A percentile compares a stretch with the other conserved stretches of the same genome.
phyloP scores from a whole-genome alignment of 2,113 vertebrate species.

The Himantopus leucocephalus region DNA sequence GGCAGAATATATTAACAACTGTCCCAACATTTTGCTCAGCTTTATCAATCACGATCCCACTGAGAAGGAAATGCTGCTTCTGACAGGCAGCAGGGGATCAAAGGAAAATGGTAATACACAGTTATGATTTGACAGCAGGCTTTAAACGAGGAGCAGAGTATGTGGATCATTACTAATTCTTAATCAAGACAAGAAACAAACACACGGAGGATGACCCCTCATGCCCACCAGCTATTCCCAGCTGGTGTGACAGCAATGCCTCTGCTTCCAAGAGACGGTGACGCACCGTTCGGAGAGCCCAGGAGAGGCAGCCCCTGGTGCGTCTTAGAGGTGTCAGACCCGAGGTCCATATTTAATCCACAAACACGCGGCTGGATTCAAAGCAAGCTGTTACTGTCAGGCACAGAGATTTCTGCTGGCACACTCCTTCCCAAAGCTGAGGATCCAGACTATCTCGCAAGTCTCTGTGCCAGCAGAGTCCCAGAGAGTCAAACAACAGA shows the following conservation, averaged over 20 bases:
- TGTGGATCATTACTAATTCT: background rate
- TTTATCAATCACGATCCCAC: fast-evolving
- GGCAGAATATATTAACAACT: background rate
- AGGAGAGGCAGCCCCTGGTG: background rate
- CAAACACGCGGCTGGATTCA: background rate
- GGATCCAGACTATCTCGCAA: background rate
- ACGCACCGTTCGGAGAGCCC: background rate
- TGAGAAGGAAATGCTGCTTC: background rate
- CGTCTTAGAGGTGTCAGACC: background rate
- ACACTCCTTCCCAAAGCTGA: background rate
- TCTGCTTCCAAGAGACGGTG: background rate
- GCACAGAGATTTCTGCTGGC: background rate
- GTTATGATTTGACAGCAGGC: background rate
- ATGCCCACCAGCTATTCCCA: background rate
- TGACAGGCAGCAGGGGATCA: background rate
- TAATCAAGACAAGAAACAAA: background rate
- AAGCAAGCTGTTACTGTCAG: slow-evolving; percentile 2
- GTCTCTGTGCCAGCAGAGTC: background rate
- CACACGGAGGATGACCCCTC: background rate
- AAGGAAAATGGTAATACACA: fast-evolving
- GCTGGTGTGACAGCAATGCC: background rate
- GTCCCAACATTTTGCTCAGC: background rate
- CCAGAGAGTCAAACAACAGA: background rate
- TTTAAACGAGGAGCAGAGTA: background rate
- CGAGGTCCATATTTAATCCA: background rate